A percentile compares a stretch with the other conserved stretches of the same genome.
Evolutionary conservation across 2,888 invertebrate species (phyloP).

Genomic region (Polyploca ridens): DNA sequence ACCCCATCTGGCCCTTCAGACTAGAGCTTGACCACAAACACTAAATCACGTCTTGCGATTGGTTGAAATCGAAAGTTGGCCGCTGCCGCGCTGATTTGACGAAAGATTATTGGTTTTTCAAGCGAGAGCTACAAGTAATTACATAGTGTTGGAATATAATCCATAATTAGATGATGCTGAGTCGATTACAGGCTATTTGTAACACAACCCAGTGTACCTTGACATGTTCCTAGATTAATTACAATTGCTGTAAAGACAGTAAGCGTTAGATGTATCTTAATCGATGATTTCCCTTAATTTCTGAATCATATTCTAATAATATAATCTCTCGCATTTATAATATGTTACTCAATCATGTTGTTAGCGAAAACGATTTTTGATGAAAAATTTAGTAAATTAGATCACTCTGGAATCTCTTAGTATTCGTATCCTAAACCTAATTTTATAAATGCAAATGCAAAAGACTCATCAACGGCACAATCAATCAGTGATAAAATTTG

Average conservation of each 20-base stretch:
- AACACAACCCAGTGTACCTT: neutral
- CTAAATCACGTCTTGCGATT: conserved; percentile 44
- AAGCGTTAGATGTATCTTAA: conserved; percentile 19
- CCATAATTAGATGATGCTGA: conserved; percentile 45
- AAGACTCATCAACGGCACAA: no score
- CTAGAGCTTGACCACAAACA: no score
- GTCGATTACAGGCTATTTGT: conserved; percentile 29
- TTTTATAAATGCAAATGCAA: no score
- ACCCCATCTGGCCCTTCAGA: no score
- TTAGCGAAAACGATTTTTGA: no score
- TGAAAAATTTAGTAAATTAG: no score
- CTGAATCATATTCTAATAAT: neutral
- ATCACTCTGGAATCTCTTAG: no score
- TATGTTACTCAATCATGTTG: no score
- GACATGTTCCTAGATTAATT: neutral
- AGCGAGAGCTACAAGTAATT: conserved; percentile 27
- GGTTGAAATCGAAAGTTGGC: conserved; percentile 62
- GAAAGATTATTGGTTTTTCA: conserved; percentile 52
- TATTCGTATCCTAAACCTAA: no score
- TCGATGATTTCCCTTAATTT: conserved; percentile 15
- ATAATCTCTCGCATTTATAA: no score
- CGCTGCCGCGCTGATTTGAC: conserved; percentile 27
- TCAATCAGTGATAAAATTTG: no score
- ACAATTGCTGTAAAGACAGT: neutral
- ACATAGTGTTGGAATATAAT: conserved; percentile 21